Conservation (phyloP, 2,113 vertebrate genomes). For the Plecturocebus donacophilus region DNA sequence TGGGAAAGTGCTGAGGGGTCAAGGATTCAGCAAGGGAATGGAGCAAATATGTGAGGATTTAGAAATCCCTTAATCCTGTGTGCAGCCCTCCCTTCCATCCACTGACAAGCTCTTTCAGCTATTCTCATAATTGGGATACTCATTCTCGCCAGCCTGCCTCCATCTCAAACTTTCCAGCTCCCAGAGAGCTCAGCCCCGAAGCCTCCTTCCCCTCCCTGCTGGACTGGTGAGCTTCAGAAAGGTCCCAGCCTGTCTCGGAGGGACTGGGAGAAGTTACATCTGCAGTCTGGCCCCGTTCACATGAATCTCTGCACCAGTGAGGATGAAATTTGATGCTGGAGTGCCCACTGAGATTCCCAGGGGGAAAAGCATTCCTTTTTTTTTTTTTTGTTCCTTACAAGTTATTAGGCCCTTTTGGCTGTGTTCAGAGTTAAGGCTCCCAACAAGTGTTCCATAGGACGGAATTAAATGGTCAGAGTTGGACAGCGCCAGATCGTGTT, state of each 20-base stretch:
- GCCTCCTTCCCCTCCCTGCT: conserved; percentile 51
- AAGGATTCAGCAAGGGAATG: neutral
- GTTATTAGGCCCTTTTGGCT: conserved; percentile 49
- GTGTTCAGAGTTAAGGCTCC: conserved; percentile 56
- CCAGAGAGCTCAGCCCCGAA: conserved; percentile 52
- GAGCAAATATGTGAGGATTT: neutral
- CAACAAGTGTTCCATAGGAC: conserved; percentile 56
- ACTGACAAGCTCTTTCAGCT: neutral
- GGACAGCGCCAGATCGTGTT: conserved; percentile 41
- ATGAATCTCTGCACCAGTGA: conserved; percentile 72
- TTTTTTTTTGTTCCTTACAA: neutral
- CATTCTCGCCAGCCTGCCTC: conserved; percentile 23
- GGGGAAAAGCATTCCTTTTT: neutral
- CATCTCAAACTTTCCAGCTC: conserved; percentile 40
- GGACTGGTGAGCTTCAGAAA: conserved; percentile 59
- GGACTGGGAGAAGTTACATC: conserved; percentile 61
- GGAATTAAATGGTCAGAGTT: conserved; percentile 65
- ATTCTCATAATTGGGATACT: conserved; percentile 63
- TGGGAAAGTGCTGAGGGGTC: neutral
- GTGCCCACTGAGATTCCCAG: neutral
- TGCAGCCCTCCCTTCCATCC: neutral
- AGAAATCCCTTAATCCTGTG: neutral
- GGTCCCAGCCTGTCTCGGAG: conserved; percentile 56
- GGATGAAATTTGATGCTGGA: conserved; percentile 54
- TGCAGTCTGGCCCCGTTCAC: conserved; percentile 81